These are phyloP conservation scores for Haliclona indistincta DNA, from an alignment of 37 sponge, comb jelly and placozoan species.

Conservation along the genomic window DNA sequence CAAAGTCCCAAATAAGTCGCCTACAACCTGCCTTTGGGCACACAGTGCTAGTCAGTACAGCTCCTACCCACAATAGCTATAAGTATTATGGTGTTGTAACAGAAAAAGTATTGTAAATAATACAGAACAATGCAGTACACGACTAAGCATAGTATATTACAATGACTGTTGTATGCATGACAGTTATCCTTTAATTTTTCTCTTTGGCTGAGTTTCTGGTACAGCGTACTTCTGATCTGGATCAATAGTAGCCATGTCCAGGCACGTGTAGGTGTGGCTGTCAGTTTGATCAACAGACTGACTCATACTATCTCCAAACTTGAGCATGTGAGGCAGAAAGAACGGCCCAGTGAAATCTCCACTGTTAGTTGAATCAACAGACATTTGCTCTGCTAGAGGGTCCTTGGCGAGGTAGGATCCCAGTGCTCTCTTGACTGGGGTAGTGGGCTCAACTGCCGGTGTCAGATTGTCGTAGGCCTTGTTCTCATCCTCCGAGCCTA, in stretches of 20 bases:
- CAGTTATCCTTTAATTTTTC: too few species aligned
- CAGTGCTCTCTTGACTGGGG: background rate
- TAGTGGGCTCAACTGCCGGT: background rate
- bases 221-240: constrained; percentile 5
- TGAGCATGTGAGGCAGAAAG: constrained; percentile 1
- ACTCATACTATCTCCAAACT: background rate
- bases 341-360: constrained; percentile 14
- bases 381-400: background rate
- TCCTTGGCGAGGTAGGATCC: background rate
- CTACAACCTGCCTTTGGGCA: too few species aligned
- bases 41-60: too few species aligned
- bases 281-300: background rate
- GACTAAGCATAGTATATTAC: too few species aligned
- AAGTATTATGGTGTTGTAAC: too few species aligned
- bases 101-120: too few species aligned
- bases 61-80: too few species aligned
- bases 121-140: too few species aligned
- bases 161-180: too few species aligned
- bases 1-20: too few species aligned
- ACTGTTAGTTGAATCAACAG: background rate
- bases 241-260: constrained; percentile 1
- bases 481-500: background rate
- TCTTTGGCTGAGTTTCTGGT: background rate
- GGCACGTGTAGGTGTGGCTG: background rate
- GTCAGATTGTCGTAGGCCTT: background rate